Base-by-base conservation (phyloP, 2,888 invertebrate species). In the Cryptops parisi region DNA sequence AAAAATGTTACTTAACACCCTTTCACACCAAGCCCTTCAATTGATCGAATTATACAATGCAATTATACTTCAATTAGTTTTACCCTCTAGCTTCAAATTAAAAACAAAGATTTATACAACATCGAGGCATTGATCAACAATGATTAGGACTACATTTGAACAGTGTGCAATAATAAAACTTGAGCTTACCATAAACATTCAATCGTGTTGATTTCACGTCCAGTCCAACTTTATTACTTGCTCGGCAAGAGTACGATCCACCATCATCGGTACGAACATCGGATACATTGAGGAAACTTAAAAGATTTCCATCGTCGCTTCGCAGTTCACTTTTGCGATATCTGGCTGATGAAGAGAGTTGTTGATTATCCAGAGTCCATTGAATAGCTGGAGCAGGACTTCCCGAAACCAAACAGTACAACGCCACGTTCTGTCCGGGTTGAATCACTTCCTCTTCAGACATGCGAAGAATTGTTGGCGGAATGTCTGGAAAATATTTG, bases 251-350 rank as follows among this genome's bases (percentile, higher is more conserved):
- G 72, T 90, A 91, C 27, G 87, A 73, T 58, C 91, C 91, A 45
- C 90, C 90, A 64, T 91, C 90, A 64, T 89, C 89, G 46, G 89
- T 86, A 66, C 86, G 85, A 55, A 89, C 86, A 19, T 84, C 82
- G 2, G 87, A 84, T 60, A 91, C 87, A 67, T 90, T 90, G 62
- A 91, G 74, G 69, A 89, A 86, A 1, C 91, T 91, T 45, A 90
- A 86, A 25, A 93, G 87, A 70, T 91, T 90, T 38, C 72, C 72
- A 21, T 68, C 48, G 6, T 48, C 48, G 17, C 19, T 48, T 2
- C 21, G 26, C 21, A 27, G 23, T 12, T 19, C 26, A 17, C 48
- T 48, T 6, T 2, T 17, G 27, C 48, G 48, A 33, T n/a, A 33
- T 23, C 19, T 33, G 33, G 26, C 48, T 12, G 6, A 3, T 9